Evolutionary conservation across 2,888 invertebrate genomes (phyloP).

Genomic region (Limnephilus auricula): DNA sequence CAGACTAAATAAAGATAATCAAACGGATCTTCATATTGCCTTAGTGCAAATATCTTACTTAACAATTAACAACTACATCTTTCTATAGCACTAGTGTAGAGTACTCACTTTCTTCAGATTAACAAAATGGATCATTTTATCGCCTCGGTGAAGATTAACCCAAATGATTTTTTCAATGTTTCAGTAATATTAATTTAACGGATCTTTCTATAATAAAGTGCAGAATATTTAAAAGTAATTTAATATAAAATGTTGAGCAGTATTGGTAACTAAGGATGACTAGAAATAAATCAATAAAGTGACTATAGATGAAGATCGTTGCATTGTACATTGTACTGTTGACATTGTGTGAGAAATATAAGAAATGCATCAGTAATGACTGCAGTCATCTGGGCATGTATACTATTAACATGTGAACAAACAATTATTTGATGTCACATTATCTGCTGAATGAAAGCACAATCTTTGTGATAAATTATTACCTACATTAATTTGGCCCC

Average conservation of each 20-base stretch:
- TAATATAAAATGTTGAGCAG: background rate
- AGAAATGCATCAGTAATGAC: background rate
- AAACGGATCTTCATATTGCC: background rate
- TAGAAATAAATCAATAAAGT: background rate
- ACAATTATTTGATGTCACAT: background rate
- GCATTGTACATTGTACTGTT: background rate
- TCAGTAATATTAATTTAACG: too few relatives aligned
- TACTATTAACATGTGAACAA: background rate
- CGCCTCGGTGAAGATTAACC: background rate
- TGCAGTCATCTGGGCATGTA: background rate
- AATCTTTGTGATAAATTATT: background rate
- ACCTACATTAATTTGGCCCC: conserved; percentile 61
- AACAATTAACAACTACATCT: too few relatives aligned
- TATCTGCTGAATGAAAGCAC: background rate
- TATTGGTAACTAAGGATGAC: background rate
- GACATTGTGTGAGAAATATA: background rate
- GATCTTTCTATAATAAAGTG: too few relatives aligned
- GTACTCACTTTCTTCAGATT: background rate
- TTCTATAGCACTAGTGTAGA: too few relatives aligned
- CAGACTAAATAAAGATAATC: background rate
- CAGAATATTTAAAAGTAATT: background rate
- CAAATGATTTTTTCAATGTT: too few relatives aligned
- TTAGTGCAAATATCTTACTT: background rate
- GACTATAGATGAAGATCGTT: background rate
- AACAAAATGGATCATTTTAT: background rate